Base-by-base conservation (phyloP, 2,888 invertebrate species). In the Temnothorax rugatulus region DNA sequence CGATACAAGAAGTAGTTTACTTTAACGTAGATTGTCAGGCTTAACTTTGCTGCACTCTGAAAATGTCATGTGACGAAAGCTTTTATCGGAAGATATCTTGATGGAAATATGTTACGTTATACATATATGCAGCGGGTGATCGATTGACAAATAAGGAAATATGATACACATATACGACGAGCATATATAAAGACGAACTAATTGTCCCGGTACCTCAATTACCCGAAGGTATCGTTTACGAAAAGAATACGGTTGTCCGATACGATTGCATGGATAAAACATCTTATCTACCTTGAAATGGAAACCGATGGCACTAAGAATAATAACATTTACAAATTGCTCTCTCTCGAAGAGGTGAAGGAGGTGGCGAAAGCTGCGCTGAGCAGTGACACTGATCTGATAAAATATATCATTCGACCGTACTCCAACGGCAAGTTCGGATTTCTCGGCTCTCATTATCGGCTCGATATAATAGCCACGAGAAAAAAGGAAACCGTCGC, bases 391-490 rank as follows among this genome's bases (percentile, higher is more conserved):
- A 83, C 81, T 0, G 77, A 91, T 41, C 74, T 93, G 4, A 7
- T 92, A 0, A 86, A 91, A 38, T 93, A 90, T 47, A 66, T 69
- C 0, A 41, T 93, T 5, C 82, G 86, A 52, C 73, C 91, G 0
- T 94, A 92, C 77, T 91, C 92, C 15, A 88, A 92, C 0, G 91
- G 90, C 15, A 94, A 93, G 79, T 79, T 93, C 0, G 94, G 94
- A 29, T 92, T 89, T 69, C 90, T 94, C 0, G 92, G 93, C 5
- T 89, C 92, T 4, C 93, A 94, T 82, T 84, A 88, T 11, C 89
- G 87, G 21, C 84, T 94, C 1, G 75, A 61, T 7, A 88, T 94
- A 8, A 74, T 85, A 0, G 74, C 83, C 18, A 86, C 81, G 44
- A 68, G 38, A 9, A 21, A 64, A 1, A 84, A 81, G 0, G 73